Conservation (phyloP, 2,113 vertebrate species). For the Lamprotornis superbus region DNA sequence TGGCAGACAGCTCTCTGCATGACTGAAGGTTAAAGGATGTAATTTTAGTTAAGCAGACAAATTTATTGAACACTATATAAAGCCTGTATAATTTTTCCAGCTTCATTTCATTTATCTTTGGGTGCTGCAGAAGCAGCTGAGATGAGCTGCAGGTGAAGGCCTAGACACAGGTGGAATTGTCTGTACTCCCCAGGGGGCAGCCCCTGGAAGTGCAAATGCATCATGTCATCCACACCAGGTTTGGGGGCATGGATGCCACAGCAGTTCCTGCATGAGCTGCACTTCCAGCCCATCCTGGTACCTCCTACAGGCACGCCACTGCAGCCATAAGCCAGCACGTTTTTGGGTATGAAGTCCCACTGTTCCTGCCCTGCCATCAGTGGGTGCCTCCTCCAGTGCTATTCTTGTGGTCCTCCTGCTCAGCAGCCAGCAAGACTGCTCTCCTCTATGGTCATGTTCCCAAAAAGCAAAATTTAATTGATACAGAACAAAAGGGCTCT, state of each 20-base stretch:
- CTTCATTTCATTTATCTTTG: not conserved
- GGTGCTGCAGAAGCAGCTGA: not conserved
- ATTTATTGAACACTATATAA: not conserved
- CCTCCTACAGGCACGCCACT: not conserved
- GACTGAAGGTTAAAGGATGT: not conserved
- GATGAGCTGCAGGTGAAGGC: not conserved
- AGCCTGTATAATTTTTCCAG: not conserved
- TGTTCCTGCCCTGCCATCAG: not conserved
- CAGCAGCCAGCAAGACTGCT: accelerated
- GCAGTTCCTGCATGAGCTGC: not conserved
- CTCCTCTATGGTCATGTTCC: accelerated
- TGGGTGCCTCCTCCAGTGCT: not conserved
- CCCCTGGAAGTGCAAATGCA: not conserved
- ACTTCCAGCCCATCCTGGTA: not conserved
- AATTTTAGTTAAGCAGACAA: not conserved
- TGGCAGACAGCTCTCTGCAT: not conserved
- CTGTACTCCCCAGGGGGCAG: not conserved
- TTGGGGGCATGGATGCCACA: not conserved
- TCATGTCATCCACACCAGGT: not conserved
- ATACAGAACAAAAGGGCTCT: not conserved
- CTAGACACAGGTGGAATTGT: not conserved
- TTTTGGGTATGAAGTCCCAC: not conserved
- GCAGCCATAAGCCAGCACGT: accelerated
- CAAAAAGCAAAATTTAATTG: not conserved
- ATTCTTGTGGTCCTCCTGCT: accelerated